Conservation (phyloP, 2,113 vertebrate genomes). For the Colossoma macropomum region DNA sequence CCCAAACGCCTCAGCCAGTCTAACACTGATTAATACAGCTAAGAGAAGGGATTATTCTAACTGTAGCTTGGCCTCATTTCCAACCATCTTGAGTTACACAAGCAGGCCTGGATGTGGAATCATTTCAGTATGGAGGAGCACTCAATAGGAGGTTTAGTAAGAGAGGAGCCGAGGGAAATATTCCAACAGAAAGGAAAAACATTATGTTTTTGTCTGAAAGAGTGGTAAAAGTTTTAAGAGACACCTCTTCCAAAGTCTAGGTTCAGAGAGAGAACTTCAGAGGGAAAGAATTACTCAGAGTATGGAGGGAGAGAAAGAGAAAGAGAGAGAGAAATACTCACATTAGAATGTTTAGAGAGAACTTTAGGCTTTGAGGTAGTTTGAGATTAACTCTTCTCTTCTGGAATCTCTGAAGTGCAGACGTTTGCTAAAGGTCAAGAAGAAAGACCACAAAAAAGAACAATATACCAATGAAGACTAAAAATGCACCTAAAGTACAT, state of each 20-base stretch:
- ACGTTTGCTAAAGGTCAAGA: neutral
- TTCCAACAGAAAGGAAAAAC: neutral
- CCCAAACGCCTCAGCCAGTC: neutral
- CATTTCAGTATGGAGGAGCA: neutral
- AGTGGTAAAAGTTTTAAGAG: neutral
- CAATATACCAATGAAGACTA: neutral
- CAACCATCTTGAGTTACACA: slow-evolving; percentile 32
- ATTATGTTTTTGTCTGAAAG: neutral
- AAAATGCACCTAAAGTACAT: too few relatives aligned
- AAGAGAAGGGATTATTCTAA: slow-evolving; percentile 7
- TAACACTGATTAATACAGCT: neutral
- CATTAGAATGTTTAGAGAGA: neutral
- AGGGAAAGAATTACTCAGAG: neutral
- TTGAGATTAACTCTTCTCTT: neutral
- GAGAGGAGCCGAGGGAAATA: neutral
- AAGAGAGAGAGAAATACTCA: neutral
- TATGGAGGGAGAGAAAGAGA: neutral
- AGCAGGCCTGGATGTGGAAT: neutral
- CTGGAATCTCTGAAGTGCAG: neutral
- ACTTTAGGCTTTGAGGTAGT: neutral
- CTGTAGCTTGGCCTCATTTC: slow-evolving; percentile 30
- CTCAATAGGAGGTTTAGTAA: neutral
- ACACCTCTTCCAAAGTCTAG: neutral
- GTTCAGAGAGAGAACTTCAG: neutral
- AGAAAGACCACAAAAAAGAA: neutral